Percentiles rank a stretch among this genome's conserved stretches.
phyloP scores from a whole-genome alignment of 2,888 invertebrate species.

The Drosophila multiciliata region DNA sequence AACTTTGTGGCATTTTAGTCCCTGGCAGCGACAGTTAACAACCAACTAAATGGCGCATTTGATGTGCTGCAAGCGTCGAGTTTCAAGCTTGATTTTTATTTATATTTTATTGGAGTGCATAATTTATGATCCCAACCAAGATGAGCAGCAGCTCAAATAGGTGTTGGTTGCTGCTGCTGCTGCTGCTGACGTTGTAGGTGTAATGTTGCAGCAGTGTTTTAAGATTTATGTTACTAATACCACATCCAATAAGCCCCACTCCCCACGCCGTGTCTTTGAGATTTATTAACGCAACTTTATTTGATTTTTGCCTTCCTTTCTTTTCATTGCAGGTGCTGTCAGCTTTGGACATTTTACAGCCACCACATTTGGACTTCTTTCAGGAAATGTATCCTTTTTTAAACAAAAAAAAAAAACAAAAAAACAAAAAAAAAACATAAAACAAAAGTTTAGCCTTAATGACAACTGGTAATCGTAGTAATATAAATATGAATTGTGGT shows the following conservation, averaged over 20 bases:
- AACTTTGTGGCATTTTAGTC: slow-evolving; percentile 75
- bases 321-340: slow-evolving; percentile 93
- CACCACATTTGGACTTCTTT: slow-evolving; percentile 99
- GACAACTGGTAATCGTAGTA: background rate
- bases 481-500: background rate
- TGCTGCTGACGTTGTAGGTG: slow-evolving; percentile 33
- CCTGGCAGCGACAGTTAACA: slow-evolving; percentile 77
- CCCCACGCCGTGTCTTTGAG: slow-evolving; percentile 16
- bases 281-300: slow-evolving; percentile 49
- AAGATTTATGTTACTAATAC: slow-evolving; percentile 58
- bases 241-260: slow-evolving; percentile 52
- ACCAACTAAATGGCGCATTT: slow-evolving; percentile 74
- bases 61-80: slow-evolving; percentile 55
- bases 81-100: slow-evolving; percentile 71
- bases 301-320: slow-evolving; percentile 22
- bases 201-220: slow-evolving; percentile 42
- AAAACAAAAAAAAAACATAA: slow-evolving; percentile 31
- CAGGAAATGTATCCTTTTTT: slow-evolving; percentile 99
- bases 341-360: slow-evolving; percentile 98
- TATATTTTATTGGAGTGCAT: slow-evolving; percentile 68
- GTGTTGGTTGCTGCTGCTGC: slow-evolving; percentile 4
- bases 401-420: slow-evolving; percentile 37
- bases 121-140: slow-evolving; percentile 54
- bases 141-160: slow-evolving; percentile 23
- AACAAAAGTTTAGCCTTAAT: background rate